A percentile compares a stretch with the other conserved stretches of the same genome.
Conservation (phyloP, 2,888 invertebrate genomes). For the Adela reaumurella region DNA sequence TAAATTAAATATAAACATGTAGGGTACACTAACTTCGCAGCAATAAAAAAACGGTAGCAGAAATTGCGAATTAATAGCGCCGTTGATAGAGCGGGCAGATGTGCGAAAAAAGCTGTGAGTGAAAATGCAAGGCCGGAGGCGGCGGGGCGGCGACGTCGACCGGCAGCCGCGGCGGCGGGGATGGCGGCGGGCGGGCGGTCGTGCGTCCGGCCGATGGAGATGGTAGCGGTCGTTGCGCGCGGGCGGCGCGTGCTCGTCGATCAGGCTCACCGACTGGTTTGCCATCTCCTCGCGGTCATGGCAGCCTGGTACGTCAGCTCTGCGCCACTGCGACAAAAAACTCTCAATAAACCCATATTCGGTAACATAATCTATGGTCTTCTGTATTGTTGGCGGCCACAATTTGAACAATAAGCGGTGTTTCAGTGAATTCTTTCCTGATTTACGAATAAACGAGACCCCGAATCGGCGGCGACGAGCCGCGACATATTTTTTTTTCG, state of each 20-base stretch:
- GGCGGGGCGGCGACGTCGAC: background rate
- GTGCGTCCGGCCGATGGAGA: no score
- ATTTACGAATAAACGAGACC: background rate
- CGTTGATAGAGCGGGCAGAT: background rate
- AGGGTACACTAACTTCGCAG: no score
- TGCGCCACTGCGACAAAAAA: background rate
- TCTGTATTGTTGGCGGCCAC: background rate
- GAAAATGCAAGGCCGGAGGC: background rate
- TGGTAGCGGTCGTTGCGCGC: no score
- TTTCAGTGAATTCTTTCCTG: background rate
- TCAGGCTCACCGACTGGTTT: background rate
- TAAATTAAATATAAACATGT: no score
- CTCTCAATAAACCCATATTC: background rate
- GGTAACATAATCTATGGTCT: background rate
- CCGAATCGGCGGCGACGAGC: no score
- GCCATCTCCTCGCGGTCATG: background rate
- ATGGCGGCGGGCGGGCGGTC: no score
- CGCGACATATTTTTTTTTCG: background rate
- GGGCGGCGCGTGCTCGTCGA: background rate
- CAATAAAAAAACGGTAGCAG: no score
- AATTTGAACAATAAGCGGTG: background rate
- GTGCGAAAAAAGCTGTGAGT: background rate
- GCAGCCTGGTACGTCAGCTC: background rate
- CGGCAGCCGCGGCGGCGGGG: no score
- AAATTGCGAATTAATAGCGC: background rate